Conservation (phyloP, 2,113 vertebrate species). For the Nycticebus coucang region DNA sequence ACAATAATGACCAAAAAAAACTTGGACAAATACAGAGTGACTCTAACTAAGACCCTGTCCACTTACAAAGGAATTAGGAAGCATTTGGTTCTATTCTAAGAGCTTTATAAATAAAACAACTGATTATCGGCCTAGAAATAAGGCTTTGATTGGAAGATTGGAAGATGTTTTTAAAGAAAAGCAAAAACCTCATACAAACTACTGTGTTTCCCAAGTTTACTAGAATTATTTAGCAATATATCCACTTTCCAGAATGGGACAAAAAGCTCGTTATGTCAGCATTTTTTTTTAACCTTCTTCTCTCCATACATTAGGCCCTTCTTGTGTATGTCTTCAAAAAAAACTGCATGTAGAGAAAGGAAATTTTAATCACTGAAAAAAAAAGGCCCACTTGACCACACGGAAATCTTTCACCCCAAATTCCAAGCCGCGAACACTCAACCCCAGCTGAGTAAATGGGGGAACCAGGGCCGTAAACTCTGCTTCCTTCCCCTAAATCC, state of each 20-base stretch:
- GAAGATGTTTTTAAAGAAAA: neutral
- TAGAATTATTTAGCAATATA: too few relatives aligned
- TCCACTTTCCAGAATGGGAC: neutral
- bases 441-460: accelerated
- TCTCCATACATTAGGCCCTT: neutral
- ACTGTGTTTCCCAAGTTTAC: too few relatives aligned
- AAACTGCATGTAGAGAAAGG: neutral
- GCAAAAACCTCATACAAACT: neutral
- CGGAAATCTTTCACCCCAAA: neutral
- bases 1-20: neutral
- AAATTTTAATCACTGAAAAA: neutral
- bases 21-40: neutral
- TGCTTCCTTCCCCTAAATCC: neutral
- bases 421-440: neutral
- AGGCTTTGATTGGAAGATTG: neutral
- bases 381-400: neutral
- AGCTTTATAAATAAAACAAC: neutral
- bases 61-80: neutral
- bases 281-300: neutral
- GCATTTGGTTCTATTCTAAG: neutral
- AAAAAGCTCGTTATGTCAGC: neutral
- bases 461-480: accelerated
- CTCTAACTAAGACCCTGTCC: neutral
- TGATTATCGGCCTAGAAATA: neutral
- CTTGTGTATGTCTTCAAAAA: neutral